Base-by-base conservation (phyloP, 2,113 vertebrate genomes). In the Dipodomys spectabilis region DNA sequence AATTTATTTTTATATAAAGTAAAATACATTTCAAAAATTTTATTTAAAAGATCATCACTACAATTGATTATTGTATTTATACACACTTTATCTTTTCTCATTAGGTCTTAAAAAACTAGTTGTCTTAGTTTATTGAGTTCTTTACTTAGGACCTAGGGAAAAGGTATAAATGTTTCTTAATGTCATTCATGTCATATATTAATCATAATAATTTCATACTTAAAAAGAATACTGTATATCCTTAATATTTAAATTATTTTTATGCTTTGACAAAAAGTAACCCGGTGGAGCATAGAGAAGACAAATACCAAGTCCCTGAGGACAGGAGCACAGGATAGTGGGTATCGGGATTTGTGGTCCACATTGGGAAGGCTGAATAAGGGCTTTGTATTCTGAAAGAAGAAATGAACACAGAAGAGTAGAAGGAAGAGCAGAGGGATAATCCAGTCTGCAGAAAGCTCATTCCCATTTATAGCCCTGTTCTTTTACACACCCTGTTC, bases 1-100 rank as follows among this genome's bases (percentile, higher is more conserved):
- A 83, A 75, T 89, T 94, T 91, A 68, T 5, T 88, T 94, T 90
- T 79, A 83, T 32, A 71, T 67, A 69, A 71, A 96, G 95, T 35
- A 39, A 87, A 74, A 62, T n/a, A 77, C 18, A 72, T 80, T 39
- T 3, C 92, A 90, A 95, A 73, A 49, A 95, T 6, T 95, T 97
- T 78, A 97, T 95, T 97, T 97, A 95, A 95, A 97, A 95, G 0
- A 77, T 91, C 39, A 94, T 27, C 84, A 95, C 94, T 96, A 91
- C 92, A 15, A 88, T 25, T 23, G 85, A 95, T 95, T 96, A 91
- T 93, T 18, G 86, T 27, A 90, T 92, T 91, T 97, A 95, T 96
- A 3, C 7, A 67, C 88, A 88, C 78, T 82, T 93, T 97, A 91
- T 90, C 78, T 82, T 93, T 97, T 92, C 23, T 96, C 53, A 85